Conservation (phyloP, 2,113 vertebrate species). For the Nanger granti region DNA sequence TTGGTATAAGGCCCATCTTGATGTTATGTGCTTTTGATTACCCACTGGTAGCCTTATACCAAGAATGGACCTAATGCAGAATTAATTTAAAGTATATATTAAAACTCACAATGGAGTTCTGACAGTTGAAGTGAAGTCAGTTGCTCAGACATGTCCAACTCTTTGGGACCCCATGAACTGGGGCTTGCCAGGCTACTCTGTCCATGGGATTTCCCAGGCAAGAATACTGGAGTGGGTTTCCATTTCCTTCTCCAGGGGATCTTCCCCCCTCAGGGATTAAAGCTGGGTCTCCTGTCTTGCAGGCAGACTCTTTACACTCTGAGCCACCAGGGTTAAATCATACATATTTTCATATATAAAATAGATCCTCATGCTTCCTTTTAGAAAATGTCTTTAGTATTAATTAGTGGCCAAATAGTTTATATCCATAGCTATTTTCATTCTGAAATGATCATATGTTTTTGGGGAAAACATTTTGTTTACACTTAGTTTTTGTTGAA, state of each 20-base stretch:
- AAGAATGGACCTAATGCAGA: not conserved
- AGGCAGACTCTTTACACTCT: not conserved
- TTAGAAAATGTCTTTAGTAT: not conserved
- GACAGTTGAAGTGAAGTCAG: not conserved
- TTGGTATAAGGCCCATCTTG: not conserved
- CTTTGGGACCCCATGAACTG: not conserved
- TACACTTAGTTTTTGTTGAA: not conserved
- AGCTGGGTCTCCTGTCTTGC: not conserved
- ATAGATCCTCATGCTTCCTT: not conserved
- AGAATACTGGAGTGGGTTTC: not conserved
- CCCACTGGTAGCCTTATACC: not conserved
- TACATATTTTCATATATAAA: not conserved
- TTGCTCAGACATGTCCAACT: not conserved
- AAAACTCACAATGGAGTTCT: not conserved
- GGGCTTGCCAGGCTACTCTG: not conserved
- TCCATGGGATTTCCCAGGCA: not conserved
- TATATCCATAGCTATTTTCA: not conserved
- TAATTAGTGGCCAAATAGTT: not conserved
- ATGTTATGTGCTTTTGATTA: not conserved
- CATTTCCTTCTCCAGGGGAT: not conserved
- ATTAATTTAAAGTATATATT: not conserved
- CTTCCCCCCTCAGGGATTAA: not conserved
- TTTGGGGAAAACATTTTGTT: constrained; percentile 13
- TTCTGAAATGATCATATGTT: not conserved
- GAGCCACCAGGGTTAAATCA: not conserved